A percentile compares a stretch with the other conserved stretches of the same genome.
Evolutionary conservation across 2,888 invertebrate genomes (phyloP).

Genomic region (Dexiosoma caninum): DNA sequence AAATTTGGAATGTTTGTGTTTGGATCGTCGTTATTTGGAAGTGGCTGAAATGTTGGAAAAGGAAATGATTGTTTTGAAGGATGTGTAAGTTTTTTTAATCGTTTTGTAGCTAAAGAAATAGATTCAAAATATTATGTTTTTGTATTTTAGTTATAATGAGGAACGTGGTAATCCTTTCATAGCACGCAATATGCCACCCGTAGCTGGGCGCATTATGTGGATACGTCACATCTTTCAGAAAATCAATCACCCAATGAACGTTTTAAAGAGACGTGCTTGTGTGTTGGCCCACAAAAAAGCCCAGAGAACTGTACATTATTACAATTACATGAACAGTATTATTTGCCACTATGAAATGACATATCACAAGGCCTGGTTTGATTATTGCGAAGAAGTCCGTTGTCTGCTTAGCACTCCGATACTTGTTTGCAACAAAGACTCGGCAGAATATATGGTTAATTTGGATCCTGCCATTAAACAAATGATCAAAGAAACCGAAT

Average conservation of each 20-base stretch:
- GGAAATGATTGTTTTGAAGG: constrained; percentile 85
- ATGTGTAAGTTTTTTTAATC: constrained; percentile 78
- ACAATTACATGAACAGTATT: constrained; percentile 87
- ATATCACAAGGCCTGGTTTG: constrained; percentile 89
- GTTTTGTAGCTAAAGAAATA: not conserved
- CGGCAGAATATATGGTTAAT: constrained; percentile 83
- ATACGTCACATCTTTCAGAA: constrained; percentile 86
- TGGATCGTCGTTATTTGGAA: constrained; percentile 87
- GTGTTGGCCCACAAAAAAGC: constrained; percentile 83
- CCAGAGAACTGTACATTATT: constrained; percentile 86
- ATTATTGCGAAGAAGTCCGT: constrained; percentile 85
- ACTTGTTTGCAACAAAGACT: constrained; percentile 82
- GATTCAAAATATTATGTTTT: no score
- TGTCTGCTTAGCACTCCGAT: constrained; percentile 83
- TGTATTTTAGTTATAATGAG: constrained; percentile 83
- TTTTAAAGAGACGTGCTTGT: constrained; percentile 70
- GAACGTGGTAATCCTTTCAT: constrained; percentile 86
- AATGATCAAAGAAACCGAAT: constrained; percentile 88
- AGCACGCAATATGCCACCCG: constrained; percentile 87
- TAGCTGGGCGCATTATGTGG: constrained; percentile 90
- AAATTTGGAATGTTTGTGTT: constrained; percentile 84
- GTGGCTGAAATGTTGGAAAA: constrained; percentile 82
- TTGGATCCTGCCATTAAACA: constrained; percentile 86
- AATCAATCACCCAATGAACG: constrained; percentile 86
- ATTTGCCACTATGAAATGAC: constrained; percentile 90